Conservation (phyloP, 2,113 vertebrate genomes). For the Stegostoma tigrinum region DNA sequence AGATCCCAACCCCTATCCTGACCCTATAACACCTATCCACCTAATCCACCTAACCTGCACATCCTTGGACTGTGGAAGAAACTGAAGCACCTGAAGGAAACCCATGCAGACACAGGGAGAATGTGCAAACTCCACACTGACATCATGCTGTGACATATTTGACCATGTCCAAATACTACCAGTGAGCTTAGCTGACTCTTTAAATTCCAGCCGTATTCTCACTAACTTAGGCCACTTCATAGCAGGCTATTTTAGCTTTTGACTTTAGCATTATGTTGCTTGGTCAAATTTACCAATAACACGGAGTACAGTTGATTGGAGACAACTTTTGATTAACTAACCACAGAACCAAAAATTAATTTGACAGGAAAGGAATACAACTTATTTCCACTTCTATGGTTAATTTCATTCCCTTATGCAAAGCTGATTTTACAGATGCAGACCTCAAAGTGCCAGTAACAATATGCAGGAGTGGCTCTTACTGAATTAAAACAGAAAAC, state of each 20-base stretch:
- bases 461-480: not conserved
- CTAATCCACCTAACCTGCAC: no score
- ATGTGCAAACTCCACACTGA: no score
- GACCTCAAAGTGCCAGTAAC: not conserved
- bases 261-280: not conserved
- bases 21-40: no score
- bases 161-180: not conserved
- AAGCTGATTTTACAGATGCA: not conserved
- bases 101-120: no score
- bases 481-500: not conserved
- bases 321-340: not conserved
- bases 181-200: not conserved
- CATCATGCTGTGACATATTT: not conserved
- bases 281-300: not conserved
- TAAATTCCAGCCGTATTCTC: not conserved
- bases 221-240: not conserved
- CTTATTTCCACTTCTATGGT: not conserved
- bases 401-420: not conserved
- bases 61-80: no score
- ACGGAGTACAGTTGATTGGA: not conserved
- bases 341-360: not conserved
- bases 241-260: not conserved
- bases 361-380: not conserved
- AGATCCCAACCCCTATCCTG: not conserved
- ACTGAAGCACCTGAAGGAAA: no score